A percentile compares a stretch with the other conserved stretches of the same genome.
These are phyloP conservation scores for Drosophila fungiperda DNA, from an alignment of 2,888 invertebrate species.

Conservation along the genomic window DNA sequence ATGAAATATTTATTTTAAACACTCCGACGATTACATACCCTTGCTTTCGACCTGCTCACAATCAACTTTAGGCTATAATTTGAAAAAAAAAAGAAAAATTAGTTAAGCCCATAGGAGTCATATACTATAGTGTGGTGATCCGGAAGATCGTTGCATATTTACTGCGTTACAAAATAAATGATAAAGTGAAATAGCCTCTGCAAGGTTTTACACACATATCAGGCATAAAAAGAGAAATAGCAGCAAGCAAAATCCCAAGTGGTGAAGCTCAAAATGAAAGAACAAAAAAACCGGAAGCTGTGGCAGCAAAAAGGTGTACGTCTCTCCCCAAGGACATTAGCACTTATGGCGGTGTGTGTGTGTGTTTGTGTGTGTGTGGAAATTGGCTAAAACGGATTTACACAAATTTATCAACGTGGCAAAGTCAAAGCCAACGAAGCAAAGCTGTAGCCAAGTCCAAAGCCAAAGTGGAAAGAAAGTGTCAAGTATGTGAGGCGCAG, in stretches of 20 bases:
- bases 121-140: background rate
- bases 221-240: constrained; percentile 6
- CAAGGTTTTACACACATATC: background rate
- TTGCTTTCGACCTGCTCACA: background rate
- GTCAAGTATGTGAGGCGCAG: constrained; percentile 67
- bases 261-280: constrained; percentile 36
- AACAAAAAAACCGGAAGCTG: constrained; percentile 57
- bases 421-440: constrained; percentile 72
- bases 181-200: background rate
- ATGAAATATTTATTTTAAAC: background rate
- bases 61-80: background rate
- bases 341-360: constrained; percentile 31
- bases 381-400: constrained; percentile 83
- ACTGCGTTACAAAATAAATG: background rate
- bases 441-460: constrained; percentile 59
- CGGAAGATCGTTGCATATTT: background rate
- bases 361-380: constrained; percentile 43
- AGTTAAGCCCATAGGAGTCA: background rate
- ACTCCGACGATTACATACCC: background rate
- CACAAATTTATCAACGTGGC: constrained; percentile 81
- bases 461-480: constrained; percentile 67
- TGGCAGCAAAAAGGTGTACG: constrained; percentile 70
- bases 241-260: constrained; percentile 39
- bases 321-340: constrained; percentile 76
- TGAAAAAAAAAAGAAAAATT: background rate